phyloP scores from a whole-genome alignment of 1,140 invertebrate genomes.

The Heliconius eleuchia region DNA sequence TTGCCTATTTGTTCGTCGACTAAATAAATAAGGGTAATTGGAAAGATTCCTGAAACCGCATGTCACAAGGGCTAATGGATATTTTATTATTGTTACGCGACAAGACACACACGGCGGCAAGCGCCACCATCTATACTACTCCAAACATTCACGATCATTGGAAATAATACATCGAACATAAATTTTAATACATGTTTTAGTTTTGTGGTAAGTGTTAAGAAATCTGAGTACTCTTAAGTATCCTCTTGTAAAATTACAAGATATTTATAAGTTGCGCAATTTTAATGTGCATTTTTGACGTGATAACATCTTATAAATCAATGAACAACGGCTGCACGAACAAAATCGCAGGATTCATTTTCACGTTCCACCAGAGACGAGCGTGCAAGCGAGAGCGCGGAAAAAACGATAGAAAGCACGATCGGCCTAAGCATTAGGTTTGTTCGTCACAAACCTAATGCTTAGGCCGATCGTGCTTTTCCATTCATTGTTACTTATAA shows the following conservation, averaged over 20 bases:
- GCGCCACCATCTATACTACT: conserved; percentile 54
- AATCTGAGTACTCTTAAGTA: background rate
- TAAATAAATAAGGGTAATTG: conserved; percentile 46
- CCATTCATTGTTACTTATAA: too few relatives aligned
- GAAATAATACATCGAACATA: background rate
- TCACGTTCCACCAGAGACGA: too few relatives aligned
- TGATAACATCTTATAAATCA: too few relatives aligned
- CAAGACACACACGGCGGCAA: conserved; percentile 74
- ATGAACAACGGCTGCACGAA: too few relatives aligned
- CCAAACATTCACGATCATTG: background rate
- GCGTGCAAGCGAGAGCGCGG: too few relatives aligned
- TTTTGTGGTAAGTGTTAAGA: background rate
- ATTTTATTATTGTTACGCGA: conserved; percentile 77
- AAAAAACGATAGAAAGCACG: too few relatives aligned
- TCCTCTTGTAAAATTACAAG: background rate
- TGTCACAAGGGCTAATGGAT: conserved; percentile 74
- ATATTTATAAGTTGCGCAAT: background rate
- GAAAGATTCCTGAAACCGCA: conserved; percentile 32
- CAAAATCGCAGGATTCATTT: too few relatives aligned
- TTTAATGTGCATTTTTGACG: background rate
- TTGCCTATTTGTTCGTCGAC: conserved; percentile 15
- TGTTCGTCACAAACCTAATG: too few relatives aligned
- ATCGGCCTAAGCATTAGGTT: too few relatives aligned
- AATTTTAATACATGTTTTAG: background rate
- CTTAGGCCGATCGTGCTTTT: too few relatives aligned